phyloP scores from a whole-genome alignment of 2,113 vertebrate genomes.

The Labeo catla region DNA sequence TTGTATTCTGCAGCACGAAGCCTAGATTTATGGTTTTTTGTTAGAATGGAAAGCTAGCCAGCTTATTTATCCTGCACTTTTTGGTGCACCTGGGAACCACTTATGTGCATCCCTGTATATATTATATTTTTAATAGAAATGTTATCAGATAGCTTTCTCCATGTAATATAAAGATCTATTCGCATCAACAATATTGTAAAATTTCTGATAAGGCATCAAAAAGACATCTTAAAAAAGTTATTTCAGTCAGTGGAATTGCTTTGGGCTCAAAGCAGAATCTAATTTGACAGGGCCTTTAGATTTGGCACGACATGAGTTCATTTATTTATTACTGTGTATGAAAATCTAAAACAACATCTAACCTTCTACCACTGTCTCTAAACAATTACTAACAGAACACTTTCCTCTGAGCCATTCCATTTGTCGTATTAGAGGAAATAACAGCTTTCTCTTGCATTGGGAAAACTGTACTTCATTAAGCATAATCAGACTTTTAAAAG shows the following conservation, averaged over 20 bases:
- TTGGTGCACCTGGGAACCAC: too few species aligned
- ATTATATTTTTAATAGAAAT: too few species aligned
- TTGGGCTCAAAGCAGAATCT: background rate
- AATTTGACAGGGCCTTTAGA: background rate
- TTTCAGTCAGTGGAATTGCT: background rate
- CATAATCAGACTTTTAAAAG: conserved; percentile 6
- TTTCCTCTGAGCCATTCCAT: background rate
- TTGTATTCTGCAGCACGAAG: too few species aligned
- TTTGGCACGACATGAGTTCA: background rate
- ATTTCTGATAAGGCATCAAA: background rate
- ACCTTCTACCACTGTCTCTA: background rate
- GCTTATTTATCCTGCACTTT: too few species aligned
- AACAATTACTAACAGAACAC: conserved; percentile 4
- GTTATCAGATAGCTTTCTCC: background rate
- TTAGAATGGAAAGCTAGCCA: too few species aligned
- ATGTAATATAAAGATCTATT: background rate
- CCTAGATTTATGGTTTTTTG: too few species aligned
- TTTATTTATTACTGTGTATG: background rate
- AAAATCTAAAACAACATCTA: conserved; percentile 5
- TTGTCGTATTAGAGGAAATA: background rate
- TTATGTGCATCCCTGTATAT: too few species aligned
- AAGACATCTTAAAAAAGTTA: background rate
- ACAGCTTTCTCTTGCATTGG: background rate
- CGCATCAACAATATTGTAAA: background rate
- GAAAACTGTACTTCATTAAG: conserved; percentile 17